Evolutionary conservation across 2,888 invertebrate species (phyloP).

Genomic region (Polymixis flavicincta): DNA sequence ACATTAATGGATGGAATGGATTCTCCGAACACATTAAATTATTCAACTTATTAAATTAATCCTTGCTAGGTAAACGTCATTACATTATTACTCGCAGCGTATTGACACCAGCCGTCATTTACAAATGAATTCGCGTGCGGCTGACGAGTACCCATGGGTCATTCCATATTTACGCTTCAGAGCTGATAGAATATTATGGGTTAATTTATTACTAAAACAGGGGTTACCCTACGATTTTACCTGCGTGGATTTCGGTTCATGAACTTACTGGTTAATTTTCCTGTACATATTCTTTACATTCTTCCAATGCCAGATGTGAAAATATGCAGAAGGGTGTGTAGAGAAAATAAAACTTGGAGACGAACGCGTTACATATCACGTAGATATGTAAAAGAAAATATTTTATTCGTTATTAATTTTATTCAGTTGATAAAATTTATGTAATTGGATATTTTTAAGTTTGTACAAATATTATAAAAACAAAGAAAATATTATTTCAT

Average conservation of each 20-base stretch:
- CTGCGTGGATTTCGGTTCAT: too few relatives aligned
- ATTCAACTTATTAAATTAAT: slow-evolving; percentile 56
- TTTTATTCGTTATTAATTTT: too few relatives aligned
- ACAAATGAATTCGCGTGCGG: slow-evolving; percentile 45
- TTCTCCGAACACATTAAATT: slow-evolving; percentile 15
- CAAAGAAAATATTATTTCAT: too few relatives aligned
- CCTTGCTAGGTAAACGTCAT: slow-evolving; percentile 39
- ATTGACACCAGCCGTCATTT: slow-evolving; percentile 54
- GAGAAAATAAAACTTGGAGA: too few relatives aligned
- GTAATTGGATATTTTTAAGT: too few relatives aligned
- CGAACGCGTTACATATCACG: too few relatives aligned
- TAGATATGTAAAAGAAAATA: too few relatives aligned
- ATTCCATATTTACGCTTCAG: slow-evolving; percentile 59
- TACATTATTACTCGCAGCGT: slow-evolving; percentile 45
- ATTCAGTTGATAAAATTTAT: too few relatives aligned
- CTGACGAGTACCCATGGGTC: slow-evolving; percentile 63
- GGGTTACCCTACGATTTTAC: background rate
- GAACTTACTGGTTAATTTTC: background rate
- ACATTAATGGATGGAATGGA: background rate
- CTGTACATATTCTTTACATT: slow-evolving; percentile 12
- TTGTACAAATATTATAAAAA: too few relatives aligned
- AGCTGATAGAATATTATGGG: slow-evolving; percentile 41
- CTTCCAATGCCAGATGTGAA: too few relatives aligned
- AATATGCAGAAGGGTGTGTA: too few relatives aligned
- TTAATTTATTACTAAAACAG: slow-evolving; percentile 1